Evolutionary conservation across 1,140 invertebrate species (phyloP).

Genomic region (Drosophila mayri): DNA sequence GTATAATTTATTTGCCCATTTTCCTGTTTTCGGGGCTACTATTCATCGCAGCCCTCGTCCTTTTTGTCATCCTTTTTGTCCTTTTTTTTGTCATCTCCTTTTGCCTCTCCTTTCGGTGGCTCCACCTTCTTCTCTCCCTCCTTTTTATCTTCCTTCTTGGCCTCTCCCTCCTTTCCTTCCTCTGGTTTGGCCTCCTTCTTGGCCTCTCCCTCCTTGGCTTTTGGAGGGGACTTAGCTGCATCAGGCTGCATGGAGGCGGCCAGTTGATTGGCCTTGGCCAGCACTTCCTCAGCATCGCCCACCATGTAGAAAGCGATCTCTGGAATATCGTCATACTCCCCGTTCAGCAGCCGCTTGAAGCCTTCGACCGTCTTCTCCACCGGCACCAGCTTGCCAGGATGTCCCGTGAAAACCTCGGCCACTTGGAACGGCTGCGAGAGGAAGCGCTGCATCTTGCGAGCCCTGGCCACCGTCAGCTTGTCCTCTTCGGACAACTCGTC

Average conservation of each 20-base stretch:
- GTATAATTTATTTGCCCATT: background rate
- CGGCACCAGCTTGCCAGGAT: constrained; percentile 88
- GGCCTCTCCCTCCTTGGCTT: constrained; percentile 3
- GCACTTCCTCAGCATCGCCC: constrained; percentile 92
- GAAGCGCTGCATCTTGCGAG: constrained; percentile 93
- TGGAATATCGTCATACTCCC: constrained; percentile 92
- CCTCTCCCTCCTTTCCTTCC: constrained; percentile 8
- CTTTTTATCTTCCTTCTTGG: constrained; percentile 1
- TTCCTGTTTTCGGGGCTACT: background rate
- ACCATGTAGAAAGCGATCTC: constrained; percentile 96
- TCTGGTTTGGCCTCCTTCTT: background rate
- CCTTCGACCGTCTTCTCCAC: constrained; percentile 87
- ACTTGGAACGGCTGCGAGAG: constrained; percentile 94
- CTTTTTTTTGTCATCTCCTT: background rate
- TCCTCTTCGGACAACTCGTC: constrained; percentile 94
- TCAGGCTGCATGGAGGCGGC: constrained; percentile 84
- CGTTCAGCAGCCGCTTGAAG: constrained; percentile 87
- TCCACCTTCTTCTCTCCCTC: background rate
- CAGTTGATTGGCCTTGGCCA: constrained; percentile 90
- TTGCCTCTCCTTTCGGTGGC: background rate
- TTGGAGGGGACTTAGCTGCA: background rate
- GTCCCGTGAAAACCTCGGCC: constrained; percentile 90
- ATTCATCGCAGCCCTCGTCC: constrained; percentile 8
- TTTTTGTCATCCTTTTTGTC: constrained; percentile 8
- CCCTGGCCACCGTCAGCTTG: constrained; percentile 92